Evolutionary conservation across 1,140 invertebrate genomes (phyloP).

Genomic region (Brachionus sp.): DNA sequence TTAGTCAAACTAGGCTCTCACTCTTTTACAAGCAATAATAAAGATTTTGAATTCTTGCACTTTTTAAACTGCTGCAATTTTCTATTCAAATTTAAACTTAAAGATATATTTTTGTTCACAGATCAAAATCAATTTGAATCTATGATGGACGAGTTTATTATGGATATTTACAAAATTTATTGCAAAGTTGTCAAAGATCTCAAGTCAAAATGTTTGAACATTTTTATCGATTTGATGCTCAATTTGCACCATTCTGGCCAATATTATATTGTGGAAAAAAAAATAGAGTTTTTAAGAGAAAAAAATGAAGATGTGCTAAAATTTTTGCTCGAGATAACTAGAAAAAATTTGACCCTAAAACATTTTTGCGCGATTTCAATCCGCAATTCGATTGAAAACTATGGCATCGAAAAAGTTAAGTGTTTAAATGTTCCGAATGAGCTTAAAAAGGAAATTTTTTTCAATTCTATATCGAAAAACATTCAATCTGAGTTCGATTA

Average conservation of each 20-base stretch:
- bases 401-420: slow-evolving; percentile 7
- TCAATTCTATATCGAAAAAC: not conserved
- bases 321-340: not conserved
- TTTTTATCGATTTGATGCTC: not conserved
- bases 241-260: not conserved
- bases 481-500: not conserved
- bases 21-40: not conserved
- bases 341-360: not conserved
- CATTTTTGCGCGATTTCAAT: not conserved
- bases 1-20: not conserved
- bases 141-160: slow-evolving; percentile 36
- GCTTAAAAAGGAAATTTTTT: slow-evolving; percentile 12
- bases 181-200: slow-evolving; percentile 20
- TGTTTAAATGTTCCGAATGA: not conserved
- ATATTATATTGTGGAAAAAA: not conserved
- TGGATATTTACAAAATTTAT: not conserved
- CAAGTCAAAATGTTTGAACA: slow-evolving; percentile 28
- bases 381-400: not conserved
- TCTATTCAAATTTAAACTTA: slow-evolving; percentile 13
- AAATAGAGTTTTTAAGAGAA: not conserved
- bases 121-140: not conserved
- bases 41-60: not conserved
- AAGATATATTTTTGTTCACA: not conserved
- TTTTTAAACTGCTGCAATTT: slow-evolving; percentile 38
- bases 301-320: not conserved